Conservation (phyloP, 2,113 vertebrate species). For the Elephas maximus region DNA sequence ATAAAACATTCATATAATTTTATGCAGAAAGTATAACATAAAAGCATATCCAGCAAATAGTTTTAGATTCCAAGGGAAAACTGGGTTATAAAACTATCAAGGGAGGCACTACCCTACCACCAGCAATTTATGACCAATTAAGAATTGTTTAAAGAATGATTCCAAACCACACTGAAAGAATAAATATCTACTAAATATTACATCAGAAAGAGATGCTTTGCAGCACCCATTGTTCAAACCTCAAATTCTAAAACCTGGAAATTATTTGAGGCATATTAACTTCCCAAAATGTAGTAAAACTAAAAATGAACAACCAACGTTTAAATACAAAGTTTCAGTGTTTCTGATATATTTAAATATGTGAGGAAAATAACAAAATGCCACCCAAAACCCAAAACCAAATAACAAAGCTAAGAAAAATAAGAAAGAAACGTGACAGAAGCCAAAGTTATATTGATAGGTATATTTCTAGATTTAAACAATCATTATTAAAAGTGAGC, state of each 20-base stretch:
- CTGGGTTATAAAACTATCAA: not conserved
- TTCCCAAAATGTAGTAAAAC: conserved; percentile 22
- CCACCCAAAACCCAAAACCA: not conserved
- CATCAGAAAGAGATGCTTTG: not conserved
- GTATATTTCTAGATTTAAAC: not conserved
- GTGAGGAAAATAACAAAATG: conserved; percentile 14
- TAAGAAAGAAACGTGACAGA: not conserved
- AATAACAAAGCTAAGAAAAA: conserved; percentile 40
- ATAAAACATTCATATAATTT: not conserved
- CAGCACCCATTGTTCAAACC: not conserved
- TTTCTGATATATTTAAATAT: conserved; percentile 33
- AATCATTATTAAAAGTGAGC: conserved; percentile 16
- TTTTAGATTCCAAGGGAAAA: not conserved
- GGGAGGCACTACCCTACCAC: not conserved
- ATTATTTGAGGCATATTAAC: not conserved
- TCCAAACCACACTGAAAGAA: not conserved
- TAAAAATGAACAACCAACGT: conserved; percentile 9
- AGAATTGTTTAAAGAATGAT: not conserved
- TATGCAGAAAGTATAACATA: not conserved
- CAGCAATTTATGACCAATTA: not conserved
- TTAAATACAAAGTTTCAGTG: conserved; percentile 21
- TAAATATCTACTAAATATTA: not conserved
- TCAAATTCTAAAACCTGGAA: conserved; percentile 35
- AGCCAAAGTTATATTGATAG: not conserved
- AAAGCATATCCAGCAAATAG: conserved; percentile 4